phyloP scores from a whole-genome alignment of 2,888 invertebrate genomes.

The Pasiphila rectangulata region DNA sequence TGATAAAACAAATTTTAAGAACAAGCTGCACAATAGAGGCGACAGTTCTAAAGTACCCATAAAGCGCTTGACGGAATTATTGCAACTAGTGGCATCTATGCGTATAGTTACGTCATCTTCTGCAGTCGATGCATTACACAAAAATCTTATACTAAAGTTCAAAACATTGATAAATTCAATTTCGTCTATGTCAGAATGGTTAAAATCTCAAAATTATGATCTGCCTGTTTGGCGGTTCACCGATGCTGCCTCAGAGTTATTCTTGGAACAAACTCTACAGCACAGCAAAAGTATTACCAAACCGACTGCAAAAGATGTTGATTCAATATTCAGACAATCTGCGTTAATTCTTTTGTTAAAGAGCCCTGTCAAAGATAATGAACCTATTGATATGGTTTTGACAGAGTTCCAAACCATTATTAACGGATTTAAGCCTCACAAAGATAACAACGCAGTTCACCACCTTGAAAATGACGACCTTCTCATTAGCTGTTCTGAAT shows the following conservation, averaged over 20 bases:
- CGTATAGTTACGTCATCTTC: not conserved
- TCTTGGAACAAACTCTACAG: conserved; percentile 16
- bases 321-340: conserved; percentile 20
- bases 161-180: conserved; percentile 10
- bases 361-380: not conserved
- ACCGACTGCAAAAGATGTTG: conserved; percentile 20
- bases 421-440: not conserved
- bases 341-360: conserved; percentile 17
- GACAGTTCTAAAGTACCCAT: too few species aligned
- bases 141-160: conserved; percentile 3
- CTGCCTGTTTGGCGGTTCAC: conserved; percentile 16
- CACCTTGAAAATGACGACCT: not conserved
- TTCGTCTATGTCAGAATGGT: conserved; percentile 8
- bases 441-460: not conserved
- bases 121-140: not conserved
- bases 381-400: conserved; percentile 7
- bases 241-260: conserved; percentile 8
- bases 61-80: conserved; percentile 7
- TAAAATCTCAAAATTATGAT: conserved; percentile 3
- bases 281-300: conserved; percentile 11
- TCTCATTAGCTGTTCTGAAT: conserved; percentile 10
- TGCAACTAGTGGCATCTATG: conserved; percentile 2
- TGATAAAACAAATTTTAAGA: conserved; percentile 1
- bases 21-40: too few species aligned
- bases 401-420: conserved; percentile 6